Evolutionary conservation across 2,888 invertebrate species (phyloP).

Genomic region (Homarus gammarus): DNA sequence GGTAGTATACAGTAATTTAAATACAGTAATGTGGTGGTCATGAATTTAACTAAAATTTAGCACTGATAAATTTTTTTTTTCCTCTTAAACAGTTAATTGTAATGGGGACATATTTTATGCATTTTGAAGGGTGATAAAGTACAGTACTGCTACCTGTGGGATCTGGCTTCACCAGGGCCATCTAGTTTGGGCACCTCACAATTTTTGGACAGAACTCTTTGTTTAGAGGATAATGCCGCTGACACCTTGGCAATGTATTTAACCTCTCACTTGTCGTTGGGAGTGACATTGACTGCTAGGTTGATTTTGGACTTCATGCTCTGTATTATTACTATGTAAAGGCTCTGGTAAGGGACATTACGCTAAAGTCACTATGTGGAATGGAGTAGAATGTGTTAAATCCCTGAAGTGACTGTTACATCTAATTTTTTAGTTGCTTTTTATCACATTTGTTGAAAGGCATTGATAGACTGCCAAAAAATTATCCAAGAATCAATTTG

Average conservation of each 20-base stretch:
- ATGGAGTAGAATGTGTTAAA: slow-evolving; percentile 54
- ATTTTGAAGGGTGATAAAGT: too few relatives aligned
- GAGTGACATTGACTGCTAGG: slow-evolving; percentile 75
- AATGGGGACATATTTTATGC: too few relatives aligned
- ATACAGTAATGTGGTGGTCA: too few relatives aligned
- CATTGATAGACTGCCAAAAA: slow-evolving; percentile 61
- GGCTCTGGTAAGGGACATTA: slow-evolving; percentile 69
- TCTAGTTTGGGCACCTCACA: slow-evolving; percentile 63
- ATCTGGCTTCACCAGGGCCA: slow-evolving; percentile 53
- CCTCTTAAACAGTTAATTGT: too few relatives aligned
- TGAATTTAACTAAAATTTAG: too few relatives aligned
- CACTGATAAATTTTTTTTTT: too few relatives aligned
- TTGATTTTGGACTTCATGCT: slow-evolving; percentile 74
- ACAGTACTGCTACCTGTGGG: too few relatives aligned
- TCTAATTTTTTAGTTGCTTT: slow-evolving; percentile 49
- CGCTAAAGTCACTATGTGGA: slow-evolving; percentile 53
- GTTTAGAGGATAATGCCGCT: slow-evolving; percentile 72
- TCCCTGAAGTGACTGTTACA: slow-evolving; percentile 55
- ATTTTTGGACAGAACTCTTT: slow-evolving; percentile 71
- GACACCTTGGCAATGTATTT: slow-evolving; percentile 73
- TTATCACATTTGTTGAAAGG: too few relatives aligned
- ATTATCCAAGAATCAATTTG: slow-evolving; percentile 48
- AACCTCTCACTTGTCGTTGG: slow-evolving; percentile 72
- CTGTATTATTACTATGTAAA: slow-evolving; percentile 69
- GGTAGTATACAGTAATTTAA: too few relatives aligned